Evolutionary conservation across 2,113 vertebrate genomes (phyloP).

Genomic region (Polypterus bichir): DNA sequence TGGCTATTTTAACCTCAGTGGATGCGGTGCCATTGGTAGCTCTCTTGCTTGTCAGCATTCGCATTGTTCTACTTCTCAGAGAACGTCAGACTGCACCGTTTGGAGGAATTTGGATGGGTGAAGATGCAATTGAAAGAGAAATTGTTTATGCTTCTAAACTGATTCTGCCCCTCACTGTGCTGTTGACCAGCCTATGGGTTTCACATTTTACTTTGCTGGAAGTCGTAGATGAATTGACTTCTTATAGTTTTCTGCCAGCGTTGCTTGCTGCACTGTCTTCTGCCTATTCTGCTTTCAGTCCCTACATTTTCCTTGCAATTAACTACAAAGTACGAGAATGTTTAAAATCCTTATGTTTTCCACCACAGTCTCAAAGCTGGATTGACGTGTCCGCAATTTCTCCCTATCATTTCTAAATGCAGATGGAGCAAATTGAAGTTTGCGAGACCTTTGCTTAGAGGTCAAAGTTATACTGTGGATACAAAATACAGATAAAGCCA

Average conservation of each 20-base stretch:
- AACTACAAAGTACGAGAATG: slow-evolving; percentile 35
- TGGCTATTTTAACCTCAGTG: slow-evolving; percentile 32
- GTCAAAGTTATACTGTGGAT: too few relatives aligned
- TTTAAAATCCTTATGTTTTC: slow-evolving; percentile 23
- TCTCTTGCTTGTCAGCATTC: slow-evolving; percentile 29
- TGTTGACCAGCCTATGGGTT: slow-evolving; percentile 35
- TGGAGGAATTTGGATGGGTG: slow-evolving; percentile 38
- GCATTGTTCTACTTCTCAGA: slow-evolving; percentile 26
- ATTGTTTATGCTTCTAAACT: slow-evolving; percentile 37
- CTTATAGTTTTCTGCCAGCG: slow-evolving; percentile 24
- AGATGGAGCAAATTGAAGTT: too few relatives aligned
- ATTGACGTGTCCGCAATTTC: too few relatives aligned
- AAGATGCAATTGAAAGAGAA: slow-evolving; percentile 34
- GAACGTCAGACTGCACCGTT: slow-evolving; percentile 27
- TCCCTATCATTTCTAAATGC: too few relatives aligned
- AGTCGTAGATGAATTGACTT: slow-evolving; percentile 29
- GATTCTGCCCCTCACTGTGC: slow-evolving; percentile 32
- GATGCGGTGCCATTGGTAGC: slow-evolving; percentile 28
- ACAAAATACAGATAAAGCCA: too few relatives aligned
- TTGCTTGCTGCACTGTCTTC: slow-evolving; percentile 33
- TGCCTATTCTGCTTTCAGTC: slow-evolving; percentile 34
- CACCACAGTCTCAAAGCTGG: background rate
- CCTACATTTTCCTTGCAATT: slow-evolving; percentile 37
- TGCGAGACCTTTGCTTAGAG: too few relatives aligned
- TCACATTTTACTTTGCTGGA: slow-evolving; percentile 36